phyloP scores from a whole-genome alignment of 2,113 vertebrate species.

The Parotia lawesii region DNA sequence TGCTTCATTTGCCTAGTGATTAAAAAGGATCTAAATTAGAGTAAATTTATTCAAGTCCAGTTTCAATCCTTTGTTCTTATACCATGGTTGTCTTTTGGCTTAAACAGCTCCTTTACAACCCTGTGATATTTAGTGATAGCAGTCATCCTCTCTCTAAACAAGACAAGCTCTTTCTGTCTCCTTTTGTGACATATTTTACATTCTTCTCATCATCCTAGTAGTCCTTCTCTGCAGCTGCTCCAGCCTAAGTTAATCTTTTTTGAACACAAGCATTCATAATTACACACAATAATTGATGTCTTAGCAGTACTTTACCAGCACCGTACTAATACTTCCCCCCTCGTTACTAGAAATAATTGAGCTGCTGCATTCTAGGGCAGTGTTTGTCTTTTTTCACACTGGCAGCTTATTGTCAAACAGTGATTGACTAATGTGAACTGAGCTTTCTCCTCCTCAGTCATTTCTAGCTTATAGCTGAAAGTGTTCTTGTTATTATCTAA shows the following conservation, averaged over 20 bases:
- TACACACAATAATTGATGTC: slow-evolving; percentile 28
- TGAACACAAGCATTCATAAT: slow-evolving; percentile 42
- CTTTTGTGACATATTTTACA: slow-evolving; percentile 31
- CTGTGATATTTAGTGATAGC: neutral
- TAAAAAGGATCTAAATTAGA: slow-evolving; percentile 13
- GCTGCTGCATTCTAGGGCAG: neutral
- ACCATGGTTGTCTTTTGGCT: neutral
- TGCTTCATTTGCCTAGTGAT: slow-evolving; percentile 33
- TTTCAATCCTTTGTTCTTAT: slow-evolving; percentile 21
- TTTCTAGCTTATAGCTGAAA: neutral
- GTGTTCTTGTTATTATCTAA: neutral
- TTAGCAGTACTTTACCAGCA: slow-evolving; percentile 32
- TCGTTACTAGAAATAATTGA: slow-evolving; percentile 17
- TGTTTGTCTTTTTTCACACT: slow-evolving; percentile 6
- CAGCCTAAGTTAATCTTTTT: slow-evolving; percentile 46
- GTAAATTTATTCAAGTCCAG: slow-evolving; percentile 25
- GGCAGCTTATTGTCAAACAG: neutral
- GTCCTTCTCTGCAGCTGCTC: slow-evolving; percentile 49
- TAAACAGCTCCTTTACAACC: neutral
- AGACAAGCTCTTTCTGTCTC: slow-evolving; percentile 12
- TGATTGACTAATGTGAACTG: neutral
- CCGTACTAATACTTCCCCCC: neutral
- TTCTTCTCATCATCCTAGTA: slow-evolving; percentile 31
- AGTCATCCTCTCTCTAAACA: slow-evolving; percentile 11
- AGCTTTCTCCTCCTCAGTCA: neutral